Evolutionary conservation across 2,888 invertebrate genomes (phyloP).

Genomic region (Netelia inedita): DNA sequence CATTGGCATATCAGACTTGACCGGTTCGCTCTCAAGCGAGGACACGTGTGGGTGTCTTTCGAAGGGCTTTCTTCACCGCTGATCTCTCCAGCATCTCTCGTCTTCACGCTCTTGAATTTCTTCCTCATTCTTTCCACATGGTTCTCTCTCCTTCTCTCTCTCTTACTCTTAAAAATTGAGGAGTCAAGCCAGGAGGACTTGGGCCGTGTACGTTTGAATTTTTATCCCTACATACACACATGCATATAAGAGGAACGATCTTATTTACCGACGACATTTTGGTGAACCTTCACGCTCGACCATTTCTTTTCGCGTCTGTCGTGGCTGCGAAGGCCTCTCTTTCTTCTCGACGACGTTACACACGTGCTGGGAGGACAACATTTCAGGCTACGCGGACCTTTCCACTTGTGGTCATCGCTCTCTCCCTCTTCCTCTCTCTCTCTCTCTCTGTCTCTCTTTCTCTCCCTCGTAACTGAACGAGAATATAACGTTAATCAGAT

Average conservation of each 20-base stretch:
- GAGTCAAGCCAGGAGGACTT: not conserved
- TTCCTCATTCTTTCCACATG: not conserved
- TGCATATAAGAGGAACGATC: not conserved
- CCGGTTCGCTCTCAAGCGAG: not conserved
- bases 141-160: slow-evolving; percentile 4
- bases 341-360: not conserved
- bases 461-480: not conserved
- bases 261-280: not conserved
- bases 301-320: not conserved
- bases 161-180: not conserved
- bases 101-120: slow-evolving; percentile 60
- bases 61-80: not conserved
- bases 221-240: not conserved
- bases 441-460: too few species aligned
- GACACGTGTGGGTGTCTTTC: not conserved
- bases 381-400: not conserved
- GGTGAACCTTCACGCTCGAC: not conserved
- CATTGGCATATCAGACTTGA: not conserved
- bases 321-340: not conserved
- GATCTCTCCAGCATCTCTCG: slow-evolving; percentile 9
- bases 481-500: slow-evolving; percentile 1
- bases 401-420: not conserved
- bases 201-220: not conserved
- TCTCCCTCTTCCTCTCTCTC: too few species aligned
- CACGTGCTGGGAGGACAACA: not conserved